Conservation (phyloP, 2,888 invertebrate genomes). For the Apodemia duryi region DNA sequence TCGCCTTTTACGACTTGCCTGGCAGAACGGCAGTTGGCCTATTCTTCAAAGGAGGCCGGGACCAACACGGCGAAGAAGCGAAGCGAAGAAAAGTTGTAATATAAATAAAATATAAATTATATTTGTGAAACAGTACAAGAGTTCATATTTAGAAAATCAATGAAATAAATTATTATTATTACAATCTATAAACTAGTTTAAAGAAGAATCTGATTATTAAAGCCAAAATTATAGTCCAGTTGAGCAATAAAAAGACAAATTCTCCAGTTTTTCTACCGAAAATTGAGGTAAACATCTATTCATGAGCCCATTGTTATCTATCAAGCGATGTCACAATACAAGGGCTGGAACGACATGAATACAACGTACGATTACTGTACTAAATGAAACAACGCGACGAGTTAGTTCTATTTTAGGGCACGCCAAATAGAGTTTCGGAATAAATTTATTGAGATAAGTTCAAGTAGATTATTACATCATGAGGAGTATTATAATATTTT, state of each 20-base stretch:
- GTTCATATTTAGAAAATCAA: too few relatives aligned
- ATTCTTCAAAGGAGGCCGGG: too few relatives aligned
- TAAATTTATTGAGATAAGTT: background rate
- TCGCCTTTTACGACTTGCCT: too few relatives aligned
- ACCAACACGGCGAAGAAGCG: too few relatives aligned
- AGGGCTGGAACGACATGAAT: background rate
- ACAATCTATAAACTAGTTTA: too few relatives aligned
- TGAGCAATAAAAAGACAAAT: background rate
- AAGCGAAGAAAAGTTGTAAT: too few relatives aligned
- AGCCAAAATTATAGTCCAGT: background rate
- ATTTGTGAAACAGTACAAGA: too few relatives aligned
- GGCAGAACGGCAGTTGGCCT: too few relatives aligned
- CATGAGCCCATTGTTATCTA: background rate
- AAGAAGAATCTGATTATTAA: too few relatives aligned
- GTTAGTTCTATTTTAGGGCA: background rate
- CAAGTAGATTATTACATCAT: background rate
- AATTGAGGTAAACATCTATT: conserved; percentile 6
- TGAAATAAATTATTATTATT: too few relatives aligned
- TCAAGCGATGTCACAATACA: background rate
- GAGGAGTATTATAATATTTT: background rate
- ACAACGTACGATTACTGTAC: background rate
- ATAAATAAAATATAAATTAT: too few relatives aligned
- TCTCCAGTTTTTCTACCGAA: background rate
- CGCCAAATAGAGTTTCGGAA: background rate
- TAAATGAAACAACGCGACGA: background rate